Base-by-base conservation (phyloP, 2,113 vertebrate species). In the Cercopithecus mona region DNA sequence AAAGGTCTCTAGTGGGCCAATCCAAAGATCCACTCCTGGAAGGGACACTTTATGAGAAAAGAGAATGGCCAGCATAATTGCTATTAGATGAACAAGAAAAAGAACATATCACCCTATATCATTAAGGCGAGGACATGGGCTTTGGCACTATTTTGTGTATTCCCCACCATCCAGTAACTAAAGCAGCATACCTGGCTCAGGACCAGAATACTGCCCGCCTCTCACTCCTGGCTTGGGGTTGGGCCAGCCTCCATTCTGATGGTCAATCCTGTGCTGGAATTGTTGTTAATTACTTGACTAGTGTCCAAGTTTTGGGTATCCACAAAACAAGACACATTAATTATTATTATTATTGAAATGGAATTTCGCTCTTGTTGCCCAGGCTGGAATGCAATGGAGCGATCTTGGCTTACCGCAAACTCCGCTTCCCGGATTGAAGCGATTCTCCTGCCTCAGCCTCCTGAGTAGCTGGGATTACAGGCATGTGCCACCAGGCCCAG, bases 1-100 rank as follows among this genome's bases (percentile, higher is more conserved):
- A 85, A 88, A 86, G n/a, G 22, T 94, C 23, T 52, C 48, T 43
- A 64, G 55, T 61, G 94, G 52, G n/a, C 35, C 48, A 35, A 80
- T 75, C 93, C 43, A 66, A 66, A 84, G 68, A 66, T 35, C 87
- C 25, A 17, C 38, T 91, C 43, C 27, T 40, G 6, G 78, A 85
- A 94, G 50, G 66, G 25, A 85, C 2, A 64, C 68, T 96, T 92
- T 43, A n/a, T 87, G 59, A 57, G 94, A 72, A 92, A 91, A 85
- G 50, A 85, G 59, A 94, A 90, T 61, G 45, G 43, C 50, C 81
- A 75, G 50, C 78, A 70, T 92, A 75, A 79, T 57, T 79, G 78
- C 61, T 61, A 50, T 59, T 66, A 78, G 43, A 73, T 55, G 38
- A 90, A 23, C 25, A 86, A 80, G 55, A 90, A 83, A 91, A 84